A percentile compares a stretch with the other conserved stretches of the same genome.
These are phyloP conservation scores for Rhynchomys soricoides DNA, from an alignment of 2,113 vertebrate genomes.

Conservation along the genomic window DNA sequence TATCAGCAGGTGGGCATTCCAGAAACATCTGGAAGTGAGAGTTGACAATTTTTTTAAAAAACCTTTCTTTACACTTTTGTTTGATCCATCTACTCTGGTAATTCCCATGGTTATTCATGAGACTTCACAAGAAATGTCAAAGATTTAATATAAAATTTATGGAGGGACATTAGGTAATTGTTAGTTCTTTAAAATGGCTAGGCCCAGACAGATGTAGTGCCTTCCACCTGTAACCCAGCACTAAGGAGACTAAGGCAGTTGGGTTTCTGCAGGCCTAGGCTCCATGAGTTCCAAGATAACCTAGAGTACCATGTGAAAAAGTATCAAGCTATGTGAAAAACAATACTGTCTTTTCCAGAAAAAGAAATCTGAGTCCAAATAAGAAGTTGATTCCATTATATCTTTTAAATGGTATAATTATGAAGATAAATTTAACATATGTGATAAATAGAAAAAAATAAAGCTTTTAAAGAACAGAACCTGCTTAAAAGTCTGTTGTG, in stretches of 20 bases:
- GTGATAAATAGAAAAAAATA: background rate
- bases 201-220: background rate
- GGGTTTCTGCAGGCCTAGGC: background rate
- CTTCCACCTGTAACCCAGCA: background rate
- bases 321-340: background rate
- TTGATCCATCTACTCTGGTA: background rate
- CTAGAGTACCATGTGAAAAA: background rate
- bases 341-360: background rate
- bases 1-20: background rate
- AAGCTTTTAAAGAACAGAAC: background rate
- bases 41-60: background rate
- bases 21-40: background rate
- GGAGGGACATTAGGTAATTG: background rate
- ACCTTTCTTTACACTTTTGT: background rate
- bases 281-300: too few species aligned
- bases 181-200: background rate
- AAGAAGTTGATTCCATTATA: background rate
- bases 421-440: background rate
- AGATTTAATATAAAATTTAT: background rate
- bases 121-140: constrained; percentile 21
- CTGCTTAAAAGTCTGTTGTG: constrained; percentile 28
- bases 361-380: background rate
- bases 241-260: background rate
- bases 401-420: background rate
- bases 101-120: background rate